A percentile compares a stretch with the other conserved stretches of the same genome.
Evolutionary conservation across 2,113 vertebrate species (phyloP).

Genomic region (Zosterops hypoxanthus): DNA sequence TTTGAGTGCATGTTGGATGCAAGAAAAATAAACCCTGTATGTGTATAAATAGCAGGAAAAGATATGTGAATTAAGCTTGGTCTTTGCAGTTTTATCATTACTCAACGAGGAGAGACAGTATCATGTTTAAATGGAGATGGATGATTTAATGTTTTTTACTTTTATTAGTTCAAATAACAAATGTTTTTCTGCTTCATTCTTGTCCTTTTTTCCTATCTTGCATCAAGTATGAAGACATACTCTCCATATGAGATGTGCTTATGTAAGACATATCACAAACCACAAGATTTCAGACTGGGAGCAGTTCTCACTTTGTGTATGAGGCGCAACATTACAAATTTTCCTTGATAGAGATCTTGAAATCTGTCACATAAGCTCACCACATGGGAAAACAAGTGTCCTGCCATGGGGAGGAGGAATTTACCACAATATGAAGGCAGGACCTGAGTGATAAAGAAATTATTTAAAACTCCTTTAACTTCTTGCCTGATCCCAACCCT

Average conservation of each 20-base stretch:
- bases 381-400: not conserved
- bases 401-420: not conserved
- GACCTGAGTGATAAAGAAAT: not conserved
- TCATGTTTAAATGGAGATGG: not conserved
- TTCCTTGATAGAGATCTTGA: not conserved
- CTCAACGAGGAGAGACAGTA: not conserved
- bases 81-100: not conserved
- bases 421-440: not conserved
- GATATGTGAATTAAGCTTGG: not conserved
- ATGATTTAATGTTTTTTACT: not conserved
- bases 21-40: not conserved
- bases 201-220: not conserved
- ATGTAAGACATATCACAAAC: not conserved
- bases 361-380: not conserved
- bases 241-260: not conserved
- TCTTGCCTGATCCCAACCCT: not conserved
- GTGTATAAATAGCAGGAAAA: not conserved
- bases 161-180: not conserved
- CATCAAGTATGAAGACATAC: not conserved
- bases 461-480: not conserved
- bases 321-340: not conserved
- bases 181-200: not conserved
- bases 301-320: not conserved
- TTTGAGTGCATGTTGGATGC: not conserved
- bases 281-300: not conserved